Evolutionary conservation across 2,888 invertebrate species (phyloP).

Genomic region (Phragmatobia fuliginosa): DNA sequence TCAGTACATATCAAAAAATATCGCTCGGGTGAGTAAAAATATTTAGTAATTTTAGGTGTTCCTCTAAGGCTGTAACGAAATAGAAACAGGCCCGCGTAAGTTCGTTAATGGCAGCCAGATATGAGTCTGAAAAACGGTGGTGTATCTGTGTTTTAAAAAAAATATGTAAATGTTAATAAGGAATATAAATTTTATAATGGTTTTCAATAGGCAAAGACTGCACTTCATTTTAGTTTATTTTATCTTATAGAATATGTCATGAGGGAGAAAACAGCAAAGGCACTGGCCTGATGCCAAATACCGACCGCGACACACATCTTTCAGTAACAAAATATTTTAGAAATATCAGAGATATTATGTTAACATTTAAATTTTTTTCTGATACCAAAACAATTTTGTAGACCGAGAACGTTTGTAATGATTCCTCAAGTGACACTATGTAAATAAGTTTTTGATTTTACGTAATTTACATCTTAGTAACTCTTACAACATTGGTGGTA

Average conservation of each 20-base stretch:
- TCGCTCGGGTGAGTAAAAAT: conserved; percentile 44
- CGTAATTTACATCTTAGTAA: neutral
- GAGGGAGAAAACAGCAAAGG: conserved; percentile 78
- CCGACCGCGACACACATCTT: conserved; percentile 77
- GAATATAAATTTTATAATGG: conserved; percentile 48
- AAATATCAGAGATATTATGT: conserved; percentile 68
- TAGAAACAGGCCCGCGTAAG: conserved; percentile 56
- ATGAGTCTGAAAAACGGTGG: conserved; percentile 29
- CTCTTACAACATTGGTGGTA: neutral
- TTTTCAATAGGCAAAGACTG: conserved; percentile 58
- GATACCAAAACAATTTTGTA: conserved; percentile 31
- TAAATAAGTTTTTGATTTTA: neutral
- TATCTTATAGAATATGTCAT: conserved; percentile 75
- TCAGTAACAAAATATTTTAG: conserved; percentile 77
- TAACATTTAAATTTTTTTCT: conserved; percentile 45
- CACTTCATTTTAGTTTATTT: conserved; percentile 71
- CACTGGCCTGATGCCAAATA: conserved; percentile 81
- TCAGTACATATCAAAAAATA: conserved; percentile 29
- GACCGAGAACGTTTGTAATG: conserved; percentile 27
- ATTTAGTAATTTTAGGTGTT: conserved; percentile 32
- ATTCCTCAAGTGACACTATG: conserved; percentile 33
- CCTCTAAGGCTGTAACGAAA: conserved; percentile 34
- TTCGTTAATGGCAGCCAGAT: conserved; percentile 51
- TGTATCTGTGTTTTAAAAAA: conserved; percentile 23
- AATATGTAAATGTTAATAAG: conserved; percentile 19